Conservation (phyloP, 2,797 vertebrate species). For the Corythornis leucogaster region DNA sequence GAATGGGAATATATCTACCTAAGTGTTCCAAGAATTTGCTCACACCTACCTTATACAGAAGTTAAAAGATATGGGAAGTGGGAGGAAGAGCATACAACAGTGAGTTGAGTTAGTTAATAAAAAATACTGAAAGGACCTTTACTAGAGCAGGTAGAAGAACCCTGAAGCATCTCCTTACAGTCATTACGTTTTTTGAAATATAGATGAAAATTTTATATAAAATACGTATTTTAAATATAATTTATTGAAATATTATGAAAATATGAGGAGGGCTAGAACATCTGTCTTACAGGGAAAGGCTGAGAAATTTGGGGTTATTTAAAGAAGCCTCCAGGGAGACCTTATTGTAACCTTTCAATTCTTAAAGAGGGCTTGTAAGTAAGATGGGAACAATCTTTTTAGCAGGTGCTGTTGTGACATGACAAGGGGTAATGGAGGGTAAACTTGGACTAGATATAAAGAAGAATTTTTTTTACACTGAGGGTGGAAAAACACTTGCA, state of each 20-base stretch:
- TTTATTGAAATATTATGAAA: not conserved
- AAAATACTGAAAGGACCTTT: not conserved
- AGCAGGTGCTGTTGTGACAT: rapidly evolving
- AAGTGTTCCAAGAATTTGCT: not conserved
- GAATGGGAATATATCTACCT: not conserved
- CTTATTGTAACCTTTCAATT: not conserved
- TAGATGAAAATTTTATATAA: not conserved
- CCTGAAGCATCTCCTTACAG: not conserved
- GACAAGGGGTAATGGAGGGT: not conserved
- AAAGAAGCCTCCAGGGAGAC: not conserved
- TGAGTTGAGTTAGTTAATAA: not conserved
- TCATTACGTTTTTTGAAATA: not conserved
- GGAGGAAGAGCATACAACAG: not conserved
- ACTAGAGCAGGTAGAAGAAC: not conserved
- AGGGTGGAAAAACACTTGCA: not conserved
- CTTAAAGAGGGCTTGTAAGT: not conserved
- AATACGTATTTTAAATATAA: not conserved
- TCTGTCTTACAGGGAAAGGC: not conserved
- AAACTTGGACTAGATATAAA: not conserved
- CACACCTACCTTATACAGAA: not conserved
- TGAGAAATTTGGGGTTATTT: not conserved
- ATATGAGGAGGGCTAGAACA: not conserved
- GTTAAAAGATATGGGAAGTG: not conserved
- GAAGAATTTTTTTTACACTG: not conserved
- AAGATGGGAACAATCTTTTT: not conserved